Conservation (phyloP, 1,140 invertebrate genomes). For the Plectus sambesii region DNA sequence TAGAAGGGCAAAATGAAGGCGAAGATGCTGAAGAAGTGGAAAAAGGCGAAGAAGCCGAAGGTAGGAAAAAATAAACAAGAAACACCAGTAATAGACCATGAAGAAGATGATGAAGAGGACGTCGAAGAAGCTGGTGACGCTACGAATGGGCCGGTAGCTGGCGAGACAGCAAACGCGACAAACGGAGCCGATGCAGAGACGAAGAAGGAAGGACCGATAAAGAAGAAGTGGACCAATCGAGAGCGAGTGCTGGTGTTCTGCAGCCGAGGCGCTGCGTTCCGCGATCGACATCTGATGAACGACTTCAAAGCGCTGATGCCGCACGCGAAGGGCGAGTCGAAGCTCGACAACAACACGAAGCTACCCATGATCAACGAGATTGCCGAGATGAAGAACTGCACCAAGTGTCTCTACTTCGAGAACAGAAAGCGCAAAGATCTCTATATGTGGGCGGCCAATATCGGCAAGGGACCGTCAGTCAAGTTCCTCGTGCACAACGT, state of each 20-base stretch:
- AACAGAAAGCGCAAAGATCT: slow-evolving; percentile 67
- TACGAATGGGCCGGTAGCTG: no score
- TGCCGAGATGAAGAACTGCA: slow-evolving; percentile 91
- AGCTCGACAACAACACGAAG: slow-evolving; percentile 57
- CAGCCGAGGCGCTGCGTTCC: slow-evolving; percentile 74
- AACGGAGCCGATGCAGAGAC: no score
- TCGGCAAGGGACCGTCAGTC: slow-evolving; percentile 64
- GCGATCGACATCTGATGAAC: slow-evolving; percentile 86
- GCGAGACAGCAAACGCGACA: no score
- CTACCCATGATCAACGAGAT: slow-evolving; percentile 58
- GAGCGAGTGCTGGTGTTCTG: slow-evolving; percentile 81
- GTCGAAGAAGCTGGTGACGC: no score
- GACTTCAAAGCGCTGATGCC: slow-evolving; percentile 83
- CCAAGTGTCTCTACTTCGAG: slow-evolving; percentile 71
- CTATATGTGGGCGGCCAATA: slow-evolving; percentile 66
- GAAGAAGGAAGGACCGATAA: no score
- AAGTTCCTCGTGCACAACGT: slow-evolving; percentile 94
- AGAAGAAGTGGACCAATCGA: slow-evolving; percentile 68
- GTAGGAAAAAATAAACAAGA: no score
- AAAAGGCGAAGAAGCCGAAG: no score
- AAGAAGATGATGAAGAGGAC: no score
- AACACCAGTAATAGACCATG: no score
- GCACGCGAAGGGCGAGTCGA: slow-evolving; percentile 77
- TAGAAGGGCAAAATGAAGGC: no score
- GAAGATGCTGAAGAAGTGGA: no score